Base-by-base conservation (phyloP, 2,888 invertebrate species). In the Luffia ferchaultella region DNA sequence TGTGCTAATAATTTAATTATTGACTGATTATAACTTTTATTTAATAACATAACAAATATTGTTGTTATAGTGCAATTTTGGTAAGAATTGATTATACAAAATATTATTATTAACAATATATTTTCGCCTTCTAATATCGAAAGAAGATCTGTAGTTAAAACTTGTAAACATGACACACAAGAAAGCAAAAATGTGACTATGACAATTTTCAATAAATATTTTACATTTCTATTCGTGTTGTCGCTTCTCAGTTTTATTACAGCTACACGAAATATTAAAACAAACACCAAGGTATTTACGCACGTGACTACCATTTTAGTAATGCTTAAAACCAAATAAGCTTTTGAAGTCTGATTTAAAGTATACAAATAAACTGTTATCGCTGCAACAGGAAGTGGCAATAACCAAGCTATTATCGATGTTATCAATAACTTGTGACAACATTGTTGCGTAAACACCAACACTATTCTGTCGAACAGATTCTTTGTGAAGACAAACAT, bases 71-170 rank as follows among this genome's bases (percentile, higher is more conserved):
- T 56, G 1, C 66, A 52, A 0, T 59, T 61, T 54, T 70, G 70
- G 52, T 55, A 68, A 0, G 68, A 66, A 52, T 68, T 69, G 2
- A 69, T 42, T 0, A 65, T 62, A 47, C 67, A 64, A 52, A 65
- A 65, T 41, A 42, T 18, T 41, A 18, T 30, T 5, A 46, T 46
- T 15, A 46, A 19, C 12, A 18, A 2, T 9, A 3, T 18, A 18
- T 42, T 42, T n/a, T 5, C 12, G 7, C 40, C 30, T 16, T 48
- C 41, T 15, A 48, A 12, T 7, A 48, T 18, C 18, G 48, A 41
- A 7, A 42, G 15, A 9, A 48, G n/a, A 48, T 48, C 48, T 2
- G 41, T 48, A 15, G 12, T 42, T 41, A 48, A 18, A 1, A 42
- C 42, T 48, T 48, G 48, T 18, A 48, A 48, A 18, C 40, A 41